Evolutionary conservation across 37 sponge, comb jelly and placozoan species (phyloP).

Genomic region (Dysidea cf. avara): DNA sequence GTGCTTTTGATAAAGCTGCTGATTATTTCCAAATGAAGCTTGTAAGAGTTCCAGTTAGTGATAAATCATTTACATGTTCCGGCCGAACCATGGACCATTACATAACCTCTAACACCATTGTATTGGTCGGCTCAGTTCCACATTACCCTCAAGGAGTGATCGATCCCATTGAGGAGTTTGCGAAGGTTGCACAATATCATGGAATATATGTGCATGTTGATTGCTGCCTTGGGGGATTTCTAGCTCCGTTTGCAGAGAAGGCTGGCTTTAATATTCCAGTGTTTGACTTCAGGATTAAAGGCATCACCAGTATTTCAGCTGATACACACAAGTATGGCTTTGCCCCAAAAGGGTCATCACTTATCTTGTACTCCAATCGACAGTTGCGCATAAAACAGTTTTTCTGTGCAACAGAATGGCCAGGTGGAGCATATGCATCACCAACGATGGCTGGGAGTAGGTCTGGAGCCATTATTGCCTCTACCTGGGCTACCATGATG

Average conservation of each 20-base stretch:
- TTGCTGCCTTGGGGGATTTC: conserved; percentile 93
- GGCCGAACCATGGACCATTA: conserved; percentile 73
- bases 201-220: conserved; percentile 90
- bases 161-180: conserved; percentile 89
- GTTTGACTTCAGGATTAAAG: conserved; percentile 92
- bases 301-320: conserved; percentile 90
- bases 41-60: conserved; percentile 63
- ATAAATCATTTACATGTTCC: conserved; percentile 57
- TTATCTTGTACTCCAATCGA: conserved; percentile 79
- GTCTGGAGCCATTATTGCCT: conserved; percentile 81
- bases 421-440: conserved; percentile 93
- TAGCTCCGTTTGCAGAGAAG: conserved; percentile 94
- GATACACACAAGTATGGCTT: conserved; percentile 99
- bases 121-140: conserved; percentile 89
- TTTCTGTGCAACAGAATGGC: conserved; percentile 82
- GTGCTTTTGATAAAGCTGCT: conserved; percentile 94
- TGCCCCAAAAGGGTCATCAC: conserved; percentile 94
- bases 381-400: conserved; percentile 72
- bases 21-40: conserved; percentile 85
- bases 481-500: conserved; percentile 94
- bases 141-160: conserved; percentile 94
- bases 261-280: conserved; percentile 85
- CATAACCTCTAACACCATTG: conserved; percentile 85
- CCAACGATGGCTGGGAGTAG: conserved; percentile 89
- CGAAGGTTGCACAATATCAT: conserved; percentile 50